A percentile compares a stretch with the other conserved stretches of the same genome.
These are phyloP conservation scores for Leucopsar rothschildi DNA, from an alignment of 2,113 vertebrate species.

Conservation along the genomic window DNA sequence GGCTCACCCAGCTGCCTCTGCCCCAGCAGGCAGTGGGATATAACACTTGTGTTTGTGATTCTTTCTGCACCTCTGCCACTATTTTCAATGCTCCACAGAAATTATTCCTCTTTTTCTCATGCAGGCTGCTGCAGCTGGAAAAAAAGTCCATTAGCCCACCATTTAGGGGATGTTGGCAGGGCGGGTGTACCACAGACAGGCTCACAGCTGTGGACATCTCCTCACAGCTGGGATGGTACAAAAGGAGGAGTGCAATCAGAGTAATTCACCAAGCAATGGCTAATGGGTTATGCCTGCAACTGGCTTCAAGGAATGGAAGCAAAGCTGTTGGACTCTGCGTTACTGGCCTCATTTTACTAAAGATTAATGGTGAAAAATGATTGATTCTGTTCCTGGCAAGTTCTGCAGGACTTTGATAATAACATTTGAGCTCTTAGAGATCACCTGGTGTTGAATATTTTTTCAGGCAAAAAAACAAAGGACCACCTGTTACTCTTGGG, in stretches of 20 bases:
- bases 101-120: accelerated
- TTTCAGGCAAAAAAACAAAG: not conserved
- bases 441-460: not conserved
- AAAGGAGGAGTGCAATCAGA: not conserved
- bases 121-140: not conserved
- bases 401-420: not conserved
- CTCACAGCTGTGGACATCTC: not conserved
- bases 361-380: not conserved
- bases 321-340: not conserved
- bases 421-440: not conserved
- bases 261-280: not conserved
- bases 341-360: not conserved
- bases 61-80: not conserved
- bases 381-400: not conserved
- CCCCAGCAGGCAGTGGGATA: accelerated
- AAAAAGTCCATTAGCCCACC: not conserved
- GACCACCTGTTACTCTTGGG: not conserved
- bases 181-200: not conserved
- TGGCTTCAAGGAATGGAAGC: not conserved
- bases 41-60: accelerated
- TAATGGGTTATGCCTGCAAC: not conserved
- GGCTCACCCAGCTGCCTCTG: not conserved
- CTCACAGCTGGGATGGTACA: not conserved
- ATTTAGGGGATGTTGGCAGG: not conserved
- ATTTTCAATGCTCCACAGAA: not conserved